These are phyloP conservation scores for Acanthiza pusilla DNA, from an alignment of 2,797 vertebrate species.

Conservation along the genomic window DNA sequence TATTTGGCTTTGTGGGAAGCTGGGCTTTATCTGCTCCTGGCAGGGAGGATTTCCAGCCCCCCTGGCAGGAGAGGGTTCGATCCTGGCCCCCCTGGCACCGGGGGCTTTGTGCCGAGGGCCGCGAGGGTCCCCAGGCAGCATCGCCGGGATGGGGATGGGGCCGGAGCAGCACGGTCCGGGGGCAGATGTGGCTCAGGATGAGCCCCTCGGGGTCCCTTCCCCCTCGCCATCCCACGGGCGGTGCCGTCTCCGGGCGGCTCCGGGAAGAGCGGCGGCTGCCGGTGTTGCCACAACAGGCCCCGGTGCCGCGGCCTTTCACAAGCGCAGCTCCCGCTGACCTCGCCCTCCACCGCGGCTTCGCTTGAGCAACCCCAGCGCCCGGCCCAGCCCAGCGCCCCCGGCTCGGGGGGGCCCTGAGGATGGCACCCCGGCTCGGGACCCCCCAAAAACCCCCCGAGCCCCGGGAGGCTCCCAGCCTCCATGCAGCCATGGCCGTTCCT, in stretches of 20 bases:
- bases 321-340: not conserved
- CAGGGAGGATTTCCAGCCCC: not conserved
- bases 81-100: not conserved
- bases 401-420: not conserved
- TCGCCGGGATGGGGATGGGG: not conserved
- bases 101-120: not conserved
- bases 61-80: not conserved
- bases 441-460: not conserved
- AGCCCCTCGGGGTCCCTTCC: not conserved
- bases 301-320: not conserved
- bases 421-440: rapidly evolving
- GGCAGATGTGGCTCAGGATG: too few species aligned
- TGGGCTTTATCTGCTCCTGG: not conserved
- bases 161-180: not conserved
- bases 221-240: not conserved
- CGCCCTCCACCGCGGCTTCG: not conserved
- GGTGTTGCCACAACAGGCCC: not conserved
- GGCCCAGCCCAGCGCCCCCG: not conserved
- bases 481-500: too few species aligned
- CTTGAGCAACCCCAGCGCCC: not conserved
- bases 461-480: too few species aligned
- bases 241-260: not conserved
- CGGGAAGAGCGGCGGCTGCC: not conserved
- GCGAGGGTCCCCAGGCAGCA: not conserved
- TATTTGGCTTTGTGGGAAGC: not conserved